Evolutionary conservation across 2,888 invertebrate genomes (phyloP).

Genomic region (Neria commutata): DNA sequence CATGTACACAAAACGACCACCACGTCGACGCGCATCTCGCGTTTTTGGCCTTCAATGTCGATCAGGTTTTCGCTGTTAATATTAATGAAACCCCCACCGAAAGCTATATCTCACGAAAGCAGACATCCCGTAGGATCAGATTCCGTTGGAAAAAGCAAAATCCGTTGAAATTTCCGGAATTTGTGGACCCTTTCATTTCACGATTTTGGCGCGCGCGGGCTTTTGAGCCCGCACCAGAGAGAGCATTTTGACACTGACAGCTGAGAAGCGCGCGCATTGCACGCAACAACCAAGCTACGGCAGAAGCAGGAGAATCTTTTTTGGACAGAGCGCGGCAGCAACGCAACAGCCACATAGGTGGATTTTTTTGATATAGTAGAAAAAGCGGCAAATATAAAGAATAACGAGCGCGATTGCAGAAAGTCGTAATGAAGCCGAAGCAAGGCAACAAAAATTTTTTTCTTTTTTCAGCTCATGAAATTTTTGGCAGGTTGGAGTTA

Average conservation of each 20-base stretch:
- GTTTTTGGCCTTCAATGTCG: slow-evolving; percentile 47
- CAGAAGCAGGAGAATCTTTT: slow-evolving; percentile 10
- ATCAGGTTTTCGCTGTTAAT: slow-evolving; percentile 24
- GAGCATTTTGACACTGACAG: slow-evolving; percentile 43
- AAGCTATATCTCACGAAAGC: slow-evolving; percentile 26
- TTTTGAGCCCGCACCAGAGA: slow-evolving; percentile 42
- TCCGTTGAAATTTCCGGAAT: slow-evolving; percentile 34
- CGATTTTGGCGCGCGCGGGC: slow-evolving; percentile 60
- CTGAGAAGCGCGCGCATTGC: slow-evolving; percentile 38
- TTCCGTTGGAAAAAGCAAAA: slow-evolving; percentile 41
- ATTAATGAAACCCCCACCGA: slow-evolving; percentile 40
- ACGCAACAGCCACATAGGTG: slow-evolving; percentile 16
- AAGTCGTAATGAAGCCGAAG: slow-evolving; percentile 28
- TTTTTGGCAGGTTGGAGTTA: no score
- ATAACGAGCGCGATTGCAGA: slow-evolving; percentile 29
- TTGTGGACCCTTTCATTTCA: slow-evolving; percentile 41
- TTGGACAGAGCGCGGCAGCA: slow-evolving; percentile 19
- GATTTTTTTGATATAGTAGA: slow-evolving; percentile 22
- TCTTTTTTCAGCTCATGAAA: slow-evolving; percentile 20
- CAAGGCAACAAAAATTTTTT: slow-evolving; percentile 24
- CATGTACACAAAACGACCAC: slow-evolving; percentile 47
- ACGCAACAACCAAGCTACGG: background rate
- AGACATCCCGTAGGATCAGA: slow-evolving; percentile 45
- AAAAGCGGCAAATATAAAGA: slow-evolving; percentile 36
- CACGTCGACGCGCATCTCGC: slow-evolving; percentile 32